These are phyloP conservation scores for Hydriomena furcata DNA, from an alignment of 2,888 invertebrate genomes.

Conservation along the genomic window DNA sequence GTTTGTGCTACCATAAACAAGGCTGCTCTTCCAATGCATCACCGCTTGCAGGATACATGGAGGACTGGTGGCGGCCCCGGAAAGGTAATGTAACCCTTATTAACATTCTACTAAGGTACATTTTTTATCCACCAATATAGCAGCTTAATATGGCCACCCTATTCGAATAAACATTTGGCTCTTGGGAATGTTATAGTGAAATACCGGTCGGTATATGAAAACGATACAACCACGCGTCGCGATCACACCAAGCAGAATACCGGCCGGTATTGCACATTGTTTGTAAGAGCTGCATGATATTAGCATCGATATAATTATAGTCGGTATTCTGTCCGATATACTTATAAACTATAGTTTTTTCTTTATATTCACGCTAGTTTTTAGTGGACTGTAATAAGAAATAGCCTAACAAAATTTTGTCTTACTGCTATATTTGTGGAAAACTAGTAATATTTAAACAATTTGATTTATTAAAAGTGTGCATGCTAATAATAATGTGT, in stretches of 20 bases:
- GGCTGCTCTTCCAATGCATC: slow-evolving; percentile 91
- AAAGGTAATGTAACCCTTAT: slow-evolving; percentile 91
- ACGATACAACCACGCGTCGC: too few relatives aligned
- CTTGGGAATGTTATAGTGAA: too few relatives aligned
- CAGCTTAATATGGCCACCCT: neutral
- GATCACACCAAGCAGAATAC: too few relatives aligned
- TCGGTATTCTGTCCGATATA: too few relatives aligned
- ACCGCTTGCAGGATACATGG: slow-evolving; percentile 98
- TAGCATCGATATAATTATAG: too few relatives aligned
- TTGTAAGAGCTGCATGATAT: too few relatives aligned
- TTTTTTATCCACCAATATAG: slow-evolving; percentile 42
- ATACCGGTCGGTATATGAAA: too few relatives aligned
- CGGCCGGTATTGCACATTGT: too few relatives aligned
- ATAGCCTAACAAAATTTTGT: neutral
- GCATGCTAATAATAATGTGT: slow-evolving; percentile 13
- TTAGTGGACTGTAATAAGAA: neutral
- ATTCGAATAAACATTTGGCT: too few relatives aligned
- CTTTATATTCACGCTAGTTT: too few relatives aligned
- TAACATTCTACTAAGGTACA: slow-evolving; percentile 53
- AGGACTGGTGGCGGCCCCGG: slow-evolving; percentile 98
- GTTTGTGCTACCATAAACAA: slow-evolving; percentile 84
- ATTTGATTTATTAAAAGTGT: slow-evolving; percentile 3
- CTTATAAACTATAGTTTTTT: too few relatives aligned
- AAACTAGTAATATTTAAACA: neutral
- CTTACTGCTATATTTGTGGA: slow-evolving; percentile 8